A percentile compares a stretch with the other conserved stretches of the same genome.
phyloP scores from a whole-genome alignment of 2,797 vertebrate genomes.

The Lophotriccus pileatus region DNA sequence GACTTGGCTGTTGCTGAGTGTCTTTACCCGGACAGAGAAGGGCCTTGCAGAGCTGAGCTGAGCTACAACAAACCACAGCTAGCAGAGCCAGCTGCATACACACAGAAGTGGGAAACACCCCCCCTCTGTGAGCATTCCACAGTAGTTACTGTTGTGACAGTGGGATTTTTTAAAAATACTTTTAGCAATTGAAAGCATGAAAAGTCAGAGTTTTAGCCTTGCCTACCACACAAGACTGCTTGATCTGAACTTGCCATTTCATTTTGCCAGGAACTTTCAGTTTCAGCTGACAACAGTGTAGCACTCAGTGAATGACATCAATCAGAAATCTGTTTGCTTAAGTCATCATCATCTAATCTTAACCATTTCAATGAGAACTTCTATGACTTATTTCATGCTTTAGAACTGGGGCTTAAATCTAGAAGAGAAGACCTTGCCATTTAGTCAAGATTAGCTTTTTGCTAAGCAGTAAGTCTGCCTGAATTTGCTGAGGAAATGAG shows the following conservation, averaged over 20 bases:
- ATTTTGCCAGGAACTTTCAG: background rate
- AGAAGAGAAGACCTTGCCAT: background rate
- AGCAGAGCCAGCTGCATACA: accelerated
- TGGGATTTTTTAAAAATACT: background rate
- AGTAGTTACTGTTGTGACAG: background rate
- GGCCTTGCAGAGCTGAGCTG: background rate
- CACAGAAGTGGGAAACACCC: background rate
- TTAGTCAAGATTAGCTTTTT: background rate
- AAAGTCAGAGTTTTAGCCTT: background rate
- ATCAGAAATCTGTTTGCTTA: background rate
- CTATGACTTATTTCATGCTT: background rate
- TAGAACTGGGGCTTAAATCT: background rate
- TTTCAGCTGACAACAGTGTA: background rate
- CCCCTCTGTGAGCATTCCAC: background rate
- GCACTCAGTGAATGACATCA: background rate
- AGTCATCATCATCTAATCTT: background rate
- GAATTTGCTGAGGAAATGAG: background rate
- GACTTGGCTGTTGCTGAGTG: accelerated
- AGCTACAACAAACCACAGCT: accelerated
- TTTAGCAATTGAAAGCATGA: background rate
- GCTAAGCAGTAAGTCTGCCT: background rate
- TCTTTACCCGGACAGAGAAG: background rate
- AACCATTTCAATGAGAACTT: background rate
- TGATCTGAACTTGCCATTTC: background rate
- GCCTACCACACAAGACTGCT: background rate